These are phyloP conservation scores for Phoxinus dragarum DNA, from an alignment of 2,797 vertebrate genomes.

Conservation along the genomic window DNA sequence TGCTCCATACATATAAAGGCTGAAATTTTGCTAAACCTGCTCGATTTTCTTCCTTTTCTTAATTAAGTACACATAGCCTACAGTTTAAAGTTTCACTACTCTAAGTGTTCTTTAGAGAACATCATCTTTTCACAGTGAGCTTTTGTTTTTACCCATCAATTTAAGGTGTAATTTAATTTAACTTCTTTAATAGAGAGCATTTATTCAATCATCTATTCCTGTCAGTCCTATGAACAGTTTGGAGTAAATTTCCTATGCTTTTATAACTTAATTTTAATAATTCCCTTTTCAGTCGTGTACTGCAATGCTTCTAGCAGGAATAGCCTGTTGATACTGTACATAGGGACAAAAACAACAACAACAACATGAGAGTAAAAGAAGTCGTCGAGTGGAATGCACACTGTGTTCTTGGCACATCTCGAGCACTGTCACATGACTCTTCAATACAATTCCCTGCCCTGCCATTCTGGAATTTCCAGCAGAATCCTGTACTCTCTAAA, in stretches of 20 bases:
- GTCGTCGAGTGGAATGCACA: background rate
- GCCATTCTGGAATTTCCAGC: background rate
- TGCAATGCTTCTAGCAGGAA: background rate
- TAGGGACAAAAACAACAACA: background rate
- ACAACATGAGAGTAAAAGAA: background rate
- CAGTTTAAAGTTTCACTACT: background rate
- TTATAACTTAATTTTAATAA: background rate
- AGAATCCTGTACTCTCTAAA: background rate
- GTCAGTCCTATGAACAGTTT: background rate
- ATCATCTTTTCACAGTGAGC: background rate
- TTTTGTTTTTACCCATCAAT: background rate
- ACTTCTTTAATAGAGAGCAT: background rate
- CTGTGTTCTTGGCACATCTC: slow-evolving; percentile 46
- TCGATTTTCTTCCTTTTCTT: background rate
- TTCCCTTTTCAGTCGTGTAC: background rate
- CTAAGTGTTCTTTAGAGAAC: background rate
- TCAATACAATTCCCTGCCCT: background rate
- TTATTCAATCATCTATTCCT: background rate
- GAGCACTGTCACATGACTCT: slow-evolving; percentile 67
- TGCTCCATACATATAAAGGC: background rate
- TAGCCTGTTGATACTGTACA: background rate
- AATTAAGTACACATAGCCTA: background rate
- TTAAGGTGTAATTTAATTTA: background rate
- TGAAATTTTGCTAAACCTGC: background rate
- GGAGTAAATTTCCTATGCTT: background rate